Percentiles rank a stretch among this genome's conserved stretches.
These are phyloP conservation scores for Eupleurogrammus muticus DNA, from an alignment of 2,797 vertebrate genomes.

Conservation along the genomic window DNA sequence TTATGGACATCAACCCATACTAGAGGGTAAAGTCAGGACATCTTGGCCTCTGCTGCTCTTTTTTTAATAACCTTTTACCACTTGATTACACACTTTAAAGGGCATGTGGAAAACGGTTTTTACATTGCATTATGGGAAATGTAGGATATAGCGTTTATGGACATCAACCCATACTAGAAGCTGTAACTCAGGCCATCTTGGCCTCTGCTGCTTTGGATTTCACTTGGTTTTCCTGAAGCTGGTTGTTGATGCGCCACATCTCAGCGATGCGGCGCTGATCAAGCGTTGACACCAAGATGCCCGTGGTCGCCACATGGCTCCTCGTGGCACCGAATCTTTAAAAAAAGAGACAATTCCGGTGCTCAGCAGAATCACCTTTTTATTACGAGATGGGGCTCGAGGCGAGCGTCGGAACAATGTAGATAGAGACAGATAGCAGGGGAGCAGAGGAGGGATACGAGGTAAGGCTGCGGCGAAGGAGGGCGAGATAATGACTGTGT, in stretches of 20 bases:
- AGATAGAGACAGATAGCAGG: slow-evolving; percentile 32
- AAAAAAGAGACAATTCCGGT: not conserved
- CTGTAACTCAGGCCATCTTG: not conserved
- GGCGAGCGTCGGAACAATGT: slow-evolving; percentile 35
- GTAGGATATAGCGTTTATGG: not conserved
- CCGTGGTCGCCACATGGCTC: not conserved
- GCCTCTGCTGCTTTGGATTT: too few relatives aligned
- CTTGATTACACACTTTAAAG: too few relatives aligned
- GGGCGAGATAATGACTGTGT: slow-evolving; percentile 45
- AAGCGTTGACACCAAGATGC: not conserved
- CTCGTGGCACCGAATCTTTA: slow-evolving; percentile 5
- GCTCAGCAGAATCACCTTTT: slow-evolving; percentile 23
- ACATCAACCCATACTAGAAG: too few relatives aligned
- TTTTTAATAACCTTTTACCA: too few relatives aligned
- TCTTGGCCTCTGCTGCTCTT: too few relatives aligned
- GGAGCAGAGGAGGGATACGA: slow-evolving; percentile 32
- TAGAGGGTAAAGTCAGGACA: too few relatives aligned
- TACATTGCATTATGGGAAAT: slow-evolving; percentile 1
- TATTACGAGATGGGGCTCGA: slow-evolving; percentile 12
- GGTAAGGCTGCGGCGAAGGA: slow-evolving; percentile 42
- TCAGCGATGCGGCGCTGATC: not conserved
- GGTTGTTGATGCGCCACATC: not conserved
- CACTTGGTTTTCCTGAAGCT: too few relatives aligned
- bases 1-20: too few relatives aligned
- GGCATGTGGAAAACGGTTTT: too few relatives aligned